Conservation (phyloP, 2,888 invertebrate species). For the Hemithea aestivaria region DNA sequence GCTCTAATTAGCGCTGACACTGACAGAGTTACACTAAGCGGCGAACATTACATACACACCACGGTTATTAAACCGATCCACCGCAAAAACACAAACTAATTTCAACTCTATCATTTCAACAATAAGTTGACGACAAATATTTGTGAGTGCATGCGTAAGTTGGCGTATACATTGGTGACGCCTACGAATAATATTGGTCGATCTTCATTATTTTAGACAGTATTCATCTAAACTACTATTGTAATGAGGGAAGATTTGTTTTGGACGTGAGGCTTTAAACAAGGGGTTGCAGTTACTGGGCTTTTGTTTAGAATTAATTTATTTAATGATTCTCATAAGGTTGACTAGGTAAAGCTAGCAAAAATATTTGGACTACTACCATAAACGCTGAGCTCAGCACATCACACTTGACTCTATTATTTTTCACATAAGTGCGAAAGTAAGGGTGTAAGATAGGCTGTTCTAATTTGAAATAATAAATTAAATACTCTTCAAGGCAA, state of each 20-base stretch:
- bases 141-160: slow-evolving; percentile 10
- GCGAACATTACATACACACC: slow-evolving; percentile 40
- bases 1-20: slow-evolving; percentile 72
- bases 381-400: too few relatives aligned
- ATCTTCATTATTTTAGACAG: slow-evolving; percentile 36
- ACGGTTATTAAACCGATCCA: slow-evolving; percentile 14
- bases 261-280: too few relatives aligned
- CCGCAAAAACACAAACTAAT: slow-evolving; percentile 16
- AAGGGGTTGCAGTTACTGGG: too few relatives aligned
- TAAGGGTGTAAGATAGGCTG: too few relatives aligned
- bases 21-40: slow-evolving; percentile 70
- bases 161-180: slow-evolving; percentile 28
- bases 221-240: slow-evolving; percentile 24
- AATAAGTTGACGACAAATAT: slow-evolving; percentile 1
- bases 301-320: too few relatives aligned
- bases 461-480: too few relatives aligned
- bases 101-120: slow-evolving; percentile 12
- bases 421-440: too few relatives aligned
- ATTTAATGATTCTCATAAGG: too few relatives aligned
- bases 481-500: too few relatives aligned
- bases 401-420: too few relatives aligned
- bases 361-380: too few relatives aligned
- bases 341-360: too few relatives aligned
- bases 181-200: slow-evolving; percentile 39
- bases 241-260: slow-evolving; percentile 2